Percentiles rank a stretch among this genome's conserved stretches.
phyloP scores from a whole-genome alignment of 2,797 vertebrate species.

The Eupleurogrammus muticus region DNA sequence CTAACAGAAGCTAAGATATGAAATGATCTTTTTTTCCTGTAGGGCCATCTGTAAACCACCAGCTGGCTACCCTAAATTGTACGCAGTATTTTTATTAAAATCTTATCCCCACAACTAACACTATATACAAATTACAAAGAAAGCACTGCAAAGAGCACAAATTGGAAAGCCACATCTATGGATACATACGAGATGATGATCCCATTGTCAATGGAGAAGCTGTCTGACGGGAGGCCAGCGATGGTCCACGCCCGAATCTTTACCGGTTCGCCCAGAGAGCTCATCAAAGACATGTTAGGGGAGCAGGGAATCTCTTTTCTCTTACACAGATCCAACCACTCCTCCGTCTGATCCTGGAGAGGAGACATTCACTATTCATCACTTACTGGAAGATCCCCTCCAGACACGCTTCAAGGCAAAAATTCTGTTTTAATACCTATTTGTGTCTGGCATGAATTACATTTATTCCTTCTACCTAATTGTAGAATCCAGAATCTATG shows the following conservation, averaged over 20 bases:
- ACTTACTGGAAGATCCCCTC: neutral
- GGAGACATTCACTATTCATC: neutral
- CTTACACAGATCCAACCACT: slow-evolving; percentile 88
- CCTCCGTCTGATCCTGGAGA: slow-evolving; percentile 86
- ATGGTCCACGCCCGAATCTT: slow-evolving; percentile 91
- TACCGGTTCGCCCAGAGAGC: slow-evolving; percentile 88
- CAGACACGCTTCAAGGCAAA: neutral
- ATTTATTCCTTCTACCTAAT: neutral
- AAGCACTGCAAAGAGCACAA: too few relatives aligned
- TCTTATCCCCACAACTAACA: too few relatives aligned
- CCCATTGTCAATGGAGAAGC: slow-evolving; percentile 91
- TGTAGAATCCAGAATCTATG: neutral
- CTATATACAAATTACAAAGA: too few relatives aligned
- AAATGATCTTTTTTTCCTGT: too few relatives aligned
- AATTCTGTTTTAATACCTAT: neutral
- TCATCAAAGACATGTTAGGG: slow-evolving; percentile 86
- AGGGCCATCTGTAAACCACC: too few relatives aligned
- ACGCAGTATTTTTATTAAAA: too few relatives aligned
- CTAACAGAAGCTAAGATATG: too few relatives aligned
- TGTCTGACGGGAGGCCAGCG: slow-evolving; percentile 91
- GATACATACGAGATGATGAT: slow-evolving; percentile 91
- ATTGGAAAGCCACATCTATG: neutral
- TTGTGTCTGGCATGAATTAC: neutral
- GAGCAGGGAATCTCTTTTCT: slow-evolving; percentile 88
- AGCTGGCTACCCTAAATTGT: too few relatives aligned